Base-by-base conservation (phyloP, 1,140 invertebrate genomes). In the Drosophila eugracilis region DNA sequence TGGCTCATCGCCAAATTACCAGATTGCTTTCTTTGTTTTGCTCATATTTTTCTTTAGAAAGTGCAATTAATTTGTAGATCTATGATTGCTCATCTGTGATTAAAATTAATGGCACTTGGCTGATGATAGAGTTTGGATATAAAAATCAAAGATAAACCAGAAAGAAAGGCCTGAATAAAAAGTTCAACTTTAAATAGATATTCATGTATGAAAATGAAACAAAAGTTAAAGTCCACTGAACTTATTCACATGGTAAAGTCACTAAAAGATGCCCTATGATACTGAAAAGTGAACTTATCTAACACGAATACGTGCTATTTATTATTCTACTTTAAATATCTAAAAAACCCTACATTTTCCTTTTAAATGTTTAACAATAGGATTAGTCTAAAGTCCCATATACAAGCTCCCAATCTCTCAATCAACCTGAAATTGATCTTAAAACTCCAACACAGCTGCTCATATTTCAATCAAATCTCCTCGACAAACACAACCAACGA, bases 31-130 rank as follows among this genome's bases (percentile, higher is more conserved):
- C 50, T 45, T 54, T 55, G 50, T 45, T 42, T 74, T 48, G 39
- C 50, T 30, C 45, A 26, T 21, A 52, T 14, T 70, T 71, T 76
- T 32, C 32, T 37, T 73, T 60, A 72, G 60, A 75, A 78, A 83
- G 76, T 78, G 75, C 63, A 67, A 67, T 67, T 75, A 83, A 83
- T 73, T 73, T 45, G 48, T 66, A 37, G 34, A 44, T 67, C 60
- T 44, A 19, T 12, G 28, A 44, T 63, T 24, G 59, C 54, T 59
- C 54, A 44, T 59, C 37, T 24, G 28, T 0, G 24, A 44, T 60
- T 63, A 12, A 21, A 39, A 44, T 44, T 28, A n/a, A 34, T 14
- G 37, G 15, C 14, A 24, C 7, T 22, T 1, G 6, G 17, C 6
- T 3, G 24, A 10, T 4, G 9, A 48, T 21, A 19, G 24, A 19